Base-by-base conservation (phyloP, 2,888 invertebrate species). In the Pimpla rufipes region DNA sequence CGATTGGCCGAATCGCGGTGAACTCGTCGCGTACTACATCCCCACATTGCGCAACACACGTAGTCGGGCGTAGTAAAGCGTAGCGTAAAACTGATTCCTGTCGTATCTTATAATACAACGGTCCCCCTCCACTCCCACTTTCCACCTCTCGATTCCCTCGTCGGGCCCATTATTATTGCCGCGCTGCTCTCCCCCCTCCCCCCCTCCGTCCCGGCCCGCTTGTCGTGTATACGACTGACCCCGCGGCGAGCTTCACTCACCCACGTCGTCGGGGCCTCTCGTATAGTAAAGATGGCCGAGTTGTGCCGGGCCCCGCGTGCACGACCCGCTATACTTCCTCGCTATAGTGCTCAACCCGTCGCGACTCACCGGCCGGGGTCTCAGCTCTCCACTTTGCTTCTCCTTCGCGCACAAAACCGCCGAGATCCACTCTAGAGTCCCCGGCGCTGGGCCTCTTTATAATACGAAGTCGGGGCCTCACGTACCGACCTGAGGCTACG, bases 241-340 rank as follows among this genome's bases (percentile, higher is more conserved):
- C 85, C 86, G 85, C 85, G 71, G 66, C 64, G 21, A 42, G 64
- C 81, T 84, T 79, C 88, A 86, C 87, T 92, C 91, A 91, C 92
- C 91, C 92, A 91, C 92, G 91, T 90, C 74, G 84, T 5, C 55
- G 71, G 83, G 76, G 67, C 64, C 66, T 75, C 85, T 74, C 89
- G 90, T 92, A 29, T 29, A 92, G 92, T 92, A 92, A 92, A 92
- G 89, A 92, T 91, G 91, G 90, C 90, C 86, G 83, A 62, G 62
- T 83, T 52, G 47, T 73, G 50, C 47, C 85, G 74, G 84, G 76
- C 67, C 79, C 80, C 77, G 85, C 81, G 82, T 85, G 84, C 81
- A 89, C 88, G 23, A 21, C 3, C 47, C 23, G 37, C 62, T 40
- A 62, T 88, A 83, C 76, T 73, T 68, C 64, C 68, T 23, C 42